Conservation (phyloP, 2,113 vertebrate species). For the Sarotherodon lohbergeri region DNA sequence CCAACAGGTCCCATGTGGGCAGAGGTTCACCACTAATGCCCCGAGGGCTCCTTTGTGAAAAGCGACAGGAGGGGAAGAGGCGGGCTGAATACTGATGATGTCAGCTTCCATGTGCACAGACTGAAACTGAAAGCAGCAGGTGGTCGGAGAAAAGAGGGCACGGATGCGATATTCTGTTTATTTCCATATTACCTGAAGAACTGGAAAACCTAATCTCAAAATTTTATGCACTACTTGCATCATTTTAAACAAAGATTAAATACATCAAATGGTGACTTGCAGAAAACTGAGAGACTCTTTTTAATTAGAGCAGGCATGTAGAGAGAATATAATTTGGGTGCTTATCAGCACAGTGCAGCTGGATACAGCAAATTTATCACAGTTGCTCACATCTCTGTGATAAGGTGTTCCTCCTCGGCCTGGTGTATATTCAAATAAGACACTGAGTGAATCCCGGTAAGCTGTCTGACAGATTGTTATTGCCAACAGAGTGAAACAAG, state of each 20-base stretch:
- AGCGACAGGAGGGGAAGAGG: conserved; percentile 37
- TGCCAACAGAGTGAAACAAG: conserved; percentile 39
- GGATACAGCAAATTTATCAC: conserved; percentile 57
- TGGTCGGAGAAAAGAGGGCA: conserved; percentile 12
- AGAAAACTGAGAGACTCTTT: conserved; percentile 57
- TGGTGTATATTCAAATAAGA: conserved; percentile 51
- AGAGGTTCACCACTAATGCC: conserved; percentile 51
- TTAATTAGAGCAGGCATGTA: conserved; percentile 62
- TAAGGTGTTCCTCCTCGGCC: conserved; percentile 51
- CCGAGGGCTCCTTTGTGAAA: conserved; percentile 40
- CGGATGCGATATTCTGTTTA: neutral
- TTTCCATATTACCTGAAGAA: conserved; percentile 11
- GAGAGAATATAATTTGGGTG: conserved; percentile 54
- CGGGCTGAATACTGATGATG: conserved; percentile 56
- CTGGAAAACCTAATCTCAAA: neutral
- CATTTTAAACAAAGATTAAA: conserved; percentile 60
- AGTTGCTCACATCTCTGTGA: conserved; percentile 58
- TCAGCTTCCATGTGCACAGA: neutral
- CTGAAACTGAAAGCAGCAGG: conserved; percentile 36
- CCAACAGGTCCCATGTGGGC: conserved; percentile 66
- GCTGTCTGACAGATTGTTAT: conserved; percentile 37
- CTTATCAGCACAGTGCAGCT: conserved; percentile 68
- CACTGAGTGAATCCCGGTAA: conserved; percentile 26
- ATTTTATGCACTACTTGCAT: conserved; percentile 27
- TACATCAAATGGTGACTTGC: conserved; percentile 35